A percentile compares a stretch with the other conserved stretches of the same genome.
These are phyloP conservation scores for Oppia nitens DNA, from an alignment of 1,140 invertebrate genomes.

Conservation along the genomic window DNA sequence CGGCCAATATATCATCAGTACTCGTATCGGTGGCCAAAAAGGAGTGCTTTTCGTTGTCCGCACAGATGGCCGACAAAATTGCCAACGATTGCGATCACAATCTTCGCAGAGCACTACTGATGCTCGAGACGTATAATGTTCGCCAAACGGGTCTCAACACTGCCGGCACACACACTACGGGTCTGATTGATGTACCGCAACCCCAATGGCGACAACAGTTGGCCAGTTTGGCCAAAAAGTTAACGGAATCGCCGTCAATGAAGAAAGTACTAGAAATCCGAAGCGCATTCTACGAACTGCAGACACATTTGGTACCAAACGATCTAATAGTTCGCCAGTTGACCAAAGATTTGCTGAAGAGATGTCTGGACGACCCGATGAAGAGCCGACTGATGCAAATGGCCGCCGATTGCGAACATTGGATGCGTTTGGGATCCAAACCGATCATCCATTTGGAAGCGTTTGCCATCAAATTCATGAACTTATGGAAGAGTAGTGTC, in stretches of 20 bases:
- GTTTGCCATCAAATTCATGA: slow-evolving; percentile 92
- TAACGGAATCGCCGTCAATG: slow-evolving; percentile 14
- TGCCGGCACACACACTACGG: not conserved
- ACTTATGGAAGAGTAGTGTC: slow-evolving; percentile 47
- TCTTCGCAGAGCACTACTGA: slow-evolving; percentile 76
- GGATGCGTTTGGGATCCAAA: slow-evolving; percentile 86
- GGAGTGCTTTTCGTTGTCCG: slow-evolving; percentile 57
- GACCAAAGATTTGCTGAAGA: slow-evolving; percentile 54
- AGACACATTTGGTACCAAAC: slow-evolving; percentile 81
- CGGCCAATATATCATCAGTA: slow-evolving; percentile 39
- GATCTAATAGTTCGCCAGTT: slow-evolving; percentile 65
- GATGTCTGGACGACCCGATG: slow-evolving; percentile 73
- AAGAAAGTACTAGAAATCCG: slow-evolving; percentile 56
- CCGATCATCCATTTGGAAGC: slow-evolving; percentile 94
- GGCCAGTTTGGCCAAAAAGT: slow-evolving; percentile 1
- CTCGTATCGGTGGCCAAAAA: slow-evolving; percentile 59
- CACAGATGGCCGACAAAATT: slow-evolving; percentile 49
- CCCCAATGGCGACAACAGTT: slow-evolving; percentile 5
- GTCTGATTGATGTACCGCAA: too few relatives aligned
- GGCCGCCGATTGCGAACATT: slow-evolving; percentile 78
- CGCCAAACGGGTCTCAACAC: too few relatives aligned
- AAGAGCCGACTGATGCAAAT: slow-evolving; percentile 64
- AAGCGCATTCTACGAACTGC: slow-evolving; percentile 73
- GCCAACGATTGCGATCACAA: slow-evolving; percentile 69
- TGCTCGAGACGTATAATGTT: slow-evolving; percentile 54